phyloP scores from a whole-genome alignment of 2,888 invertebrate species.

The Muschampia plurimacula region DNA sequence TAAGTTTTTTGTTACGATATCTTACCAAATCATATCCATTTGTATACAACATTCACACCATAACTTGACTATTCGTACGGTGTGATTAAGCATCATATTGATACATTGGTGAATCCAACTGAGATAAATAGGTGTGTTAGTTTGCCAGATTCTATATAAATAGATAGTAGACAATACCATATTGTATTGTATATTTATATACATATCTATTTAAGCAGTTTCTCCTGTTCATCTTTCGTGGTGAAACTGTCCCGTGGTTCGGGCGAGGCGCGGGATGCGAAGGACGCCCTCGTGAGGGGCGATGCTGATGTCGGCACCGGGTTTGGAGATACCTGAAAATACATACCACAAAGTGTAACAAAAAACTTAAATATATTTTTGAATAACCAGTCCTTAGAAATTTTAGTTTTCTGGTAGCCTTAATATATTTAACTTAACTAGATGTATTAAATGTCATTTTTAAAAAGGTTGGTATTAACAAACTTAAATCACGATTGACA shows the following conservation, averaged over 20 bases:
- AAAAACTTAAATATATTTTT: too few relatives aligned
- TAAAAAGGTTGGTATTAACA: too few relatives aligned
- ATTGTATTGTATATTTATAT: neutral
- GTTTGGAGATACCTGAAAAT: slow-evolving; percentile 72
- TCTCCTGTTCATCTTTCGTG: slow-evolving; percentile 67
- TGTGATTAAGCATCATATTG: too few relatives aligned
- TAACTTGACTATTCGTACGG: too few relatives aligned
- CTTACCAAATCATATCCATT: neutral
- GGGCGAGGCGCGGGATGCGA: slow-evolving; percentile 58
- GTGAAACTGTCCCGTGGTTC: slow-evolving; percentile 50
- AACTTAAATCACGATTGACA: too few relatives aligned
- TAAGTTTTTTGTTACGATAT: neutral
- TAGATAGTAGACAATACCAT: neutral
- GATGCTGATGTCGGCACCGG: slow-evolving; percentile 69
- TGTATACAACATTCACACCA: neutral
- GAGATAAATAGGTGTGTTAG: neutral
- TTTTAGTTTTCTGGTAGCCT: too few relatives aligned
- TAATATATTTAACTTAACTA: too few relatives aligned
- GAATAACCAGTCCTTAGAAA: too few relatives aligned
- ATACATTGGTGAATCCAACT: too few relatives aligned
- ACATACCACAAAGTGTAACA: neutral
- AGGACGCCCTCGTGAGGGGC: slow-evolving; percentile 62
- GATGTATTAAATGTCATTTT: too few relatives aligned
- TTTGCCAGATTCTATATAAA: neutral
- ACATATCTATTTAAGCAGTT: slow-evolving; percentile 53